Evolutionary conservation across 2,888 invertebrate species (phyloP).

Genomic region (Schizaphis graminum): DNA sequence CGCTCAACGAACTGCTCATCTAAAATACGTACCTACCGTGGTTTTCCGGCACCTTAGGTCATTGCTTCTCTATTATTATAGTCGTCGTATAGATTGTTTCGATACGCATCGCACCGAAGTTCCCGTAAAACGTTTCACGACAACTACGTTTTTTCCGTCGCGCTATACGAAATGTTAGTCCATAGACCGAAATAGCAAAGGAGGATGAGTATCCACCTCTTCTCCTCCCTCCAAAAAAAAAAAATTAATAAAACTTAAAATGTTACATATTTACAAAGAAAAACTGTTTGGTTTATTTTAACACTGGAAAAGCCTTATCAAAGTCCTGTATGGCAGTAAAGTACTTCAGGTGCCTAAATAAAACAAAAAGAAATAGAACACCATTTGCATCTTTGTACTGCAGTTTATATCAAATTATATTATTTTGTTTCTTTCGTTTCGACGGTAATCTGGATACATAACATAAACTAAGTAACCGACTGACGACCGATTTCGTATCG

Average conservation of each 20-base stretch:
- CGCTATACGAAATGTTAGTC: not conserved
- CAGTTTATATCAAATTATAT: not conserved
- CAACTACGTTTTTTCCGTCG: not conserved
- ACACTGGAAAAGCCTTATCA: too few relatives aligned
- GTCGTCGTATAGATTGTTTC: not conserved
- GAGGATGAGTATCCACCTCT: too few relatives aligned
- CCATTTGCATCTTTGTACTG: too few relatives aligned
- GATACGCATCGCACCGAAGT: not conserved
- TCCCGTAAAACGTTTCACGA: not conserved
- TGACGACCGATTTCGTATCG: too few relatives aligned
- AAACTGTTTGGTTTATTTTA: too few relatives aligned
- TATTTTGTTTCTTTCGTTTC: not conserved
- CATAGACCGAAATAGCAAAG: too few relatives aligned
- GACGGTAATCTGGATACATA: not conserved
- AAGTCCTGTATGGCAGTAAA: too few relatives aligned
- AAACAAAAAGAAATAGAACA: too few relatives aligned
- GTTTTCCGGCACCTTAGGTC: not conserved
- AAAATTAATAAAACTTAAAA: too few relatives aligned
- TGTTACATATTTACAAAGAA: too few relatives aligned
- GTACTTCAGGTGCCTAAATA: too few relatives aligned
- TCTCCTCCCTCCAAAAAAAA: too few relatives aligned
- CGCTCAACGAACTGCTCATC: conserved; percentile 65
- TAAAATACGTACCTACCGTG: not conserved
- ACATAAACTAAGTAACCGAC: not conserved
- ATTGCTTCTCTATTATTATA: not conserved